A percentile compares a stretch with the other conserved stretches of the same genome.
phyloP scores from a whole-genome alignment of 1,140 invertebrate genomes.

The Ooceraea biroi region DNA sequence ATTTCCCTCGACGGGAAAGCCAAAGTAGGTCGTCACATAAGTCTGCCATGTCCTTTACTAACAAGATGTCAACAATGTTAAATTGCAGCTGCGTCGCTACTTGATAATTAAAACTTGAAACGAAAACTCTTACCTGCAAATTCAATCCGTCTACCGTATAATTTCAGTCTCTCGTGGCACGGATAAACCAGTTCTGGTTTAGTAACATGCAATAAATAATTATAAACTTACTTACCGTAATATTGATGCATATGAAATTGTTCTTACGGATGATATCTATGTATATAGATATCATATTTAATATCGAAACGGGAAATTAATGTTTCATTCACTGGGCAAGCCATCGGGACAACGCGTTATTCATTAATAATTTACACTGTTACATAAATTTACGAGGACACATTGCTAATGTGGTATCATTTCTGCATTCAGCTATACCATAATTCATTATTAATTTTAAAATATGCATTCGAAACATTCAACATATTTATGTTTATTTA shows the following conservation, averaged over 20 bases:
- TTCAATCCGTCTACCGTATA: not conserved
- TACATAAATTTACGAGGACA: constrained; percentile 24
- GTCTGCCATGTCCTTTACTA: constrained; percentile 35
- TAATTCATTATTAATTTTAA: constrained; percentile 34
- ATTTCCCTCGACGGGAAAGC: constrained; percentile 15
- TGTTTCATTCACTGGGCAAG: constrained; percentile 36
- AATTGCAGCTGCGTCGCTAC: not conserved
- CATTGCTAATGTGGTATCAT: constrained; percentile 32
- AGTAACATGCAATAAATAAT: not conserved
- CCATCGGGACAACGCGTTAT: not conserved
- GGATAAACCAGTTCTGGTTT: not conserved
- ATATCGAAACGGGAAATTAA: constrained; percentile 36
- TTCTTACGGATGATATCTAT: not conserved
- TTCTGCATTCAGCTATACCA: constrained; percentile 9
- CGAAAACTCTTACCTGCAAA: constrained; percentile 18
- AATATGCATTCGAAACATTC: not conserved
- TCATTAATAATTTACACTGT: constrained; percentile 22
- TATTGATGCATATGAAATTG: not conserved
- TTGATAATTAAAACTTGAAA: constrained; percentile 36
- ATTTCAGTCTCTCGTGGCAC: not conserved
- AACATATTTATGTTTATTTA: constrained; percentile 9
- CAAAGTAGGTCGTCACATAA: constrained; percentile 32
- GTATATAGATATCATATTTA: constrained; percentile 7
- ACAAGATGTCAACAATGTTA: constrained; percentile 15
- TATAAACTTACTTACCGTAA: not conserved